Evolutionary conservation across 2,888 invertebrate genomes (phyloP).

Genomic region (Biston stratarius): DNA sequence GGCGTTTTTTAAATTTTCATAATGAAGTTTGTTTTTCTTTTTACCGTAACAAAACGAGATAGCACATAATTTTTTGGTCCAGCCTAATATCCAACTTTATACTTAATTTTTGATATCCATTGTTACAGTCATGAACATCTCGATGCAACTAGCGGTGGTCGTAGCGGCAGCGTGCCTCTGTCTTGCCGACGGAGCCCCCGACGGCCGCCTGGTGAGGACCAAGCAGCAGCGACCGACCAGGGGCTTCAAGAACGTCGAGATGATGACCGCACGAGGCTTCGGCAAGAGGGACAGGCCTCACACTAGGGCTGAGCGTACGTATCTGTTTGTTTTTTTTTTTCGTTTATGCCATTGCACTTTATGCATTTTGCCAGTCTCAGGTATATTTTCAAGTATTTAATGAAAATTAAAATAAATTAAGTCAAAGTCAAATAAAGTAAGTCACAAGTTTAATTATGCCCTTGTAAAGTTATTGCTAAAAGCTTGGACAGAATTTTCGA

Average conservation of each 20-base stretch:
- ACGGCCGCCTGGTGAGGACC: conserved; percentile 64
- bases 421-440: too few species aligned
- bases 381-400: background rate
- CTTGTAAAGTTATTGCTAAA: too few species aligned
- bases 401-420: too few species aligned
- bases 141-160: conserved; percentile 73
- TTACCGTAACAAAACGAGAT: too few species aligned
- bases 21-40: too few species aligned
- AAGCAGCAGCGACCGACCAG: conserved; percentile 87
- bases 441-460: too few species aligned
- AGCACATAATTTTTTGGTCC: background rate
- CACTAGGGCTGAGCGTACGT: conserved; percentile 77
- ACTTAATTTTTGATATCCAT: background rate
- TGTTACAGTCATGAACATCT: conserved; percentile 74
- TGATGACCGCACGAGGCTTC: conserved; percentile 89
- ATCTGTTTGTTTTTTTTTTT: background rate
- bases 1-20: background rate
- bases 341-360: too few species aligned
- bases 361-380: too few species aligned
- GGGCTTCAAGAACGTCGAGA: conserved; percentile 88
- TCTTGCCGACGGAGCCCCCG: conserved; percentile 71
- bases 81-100: too few species aligned
- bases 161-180: conserved; percentile 73
- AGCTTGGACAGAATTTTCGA: too few species aligned
- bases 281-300: conserved; percentile 86